Evolutionary conservation across 2,888 invertebrate genomes (phyloP).

Genomic region (Mimas tiliae): DNA sequence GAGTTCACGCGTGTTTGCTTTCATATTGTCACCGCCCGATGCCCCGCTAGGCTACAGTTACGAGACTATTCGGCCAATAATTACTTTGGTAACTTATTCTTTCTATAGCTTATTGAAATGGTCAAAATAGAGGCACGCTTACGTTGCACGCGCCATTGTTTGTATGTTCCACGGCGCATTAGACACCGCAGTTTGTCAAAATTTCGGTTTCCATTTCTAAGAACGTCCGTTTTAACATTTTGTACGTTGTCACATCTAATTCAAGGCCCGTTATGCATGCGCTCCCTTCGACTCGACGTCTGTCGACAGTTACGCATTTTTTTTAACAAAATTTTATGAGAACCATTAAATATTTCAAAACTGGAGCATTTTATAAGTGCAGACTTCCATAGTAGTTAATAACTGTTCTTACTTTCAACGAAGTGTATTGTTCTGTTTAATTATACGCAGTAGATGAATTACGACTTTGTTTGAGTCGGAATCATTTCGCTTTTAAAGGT

Average conservation of each 20-base stretch:
- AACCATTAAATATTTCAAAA: conserved; percentile 79
- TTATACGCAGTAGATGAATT: conserved; percentile 55
- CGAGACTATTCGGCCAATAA: conserved; percentile 66
- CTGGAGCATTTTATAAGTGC: conserved; percentile 77
- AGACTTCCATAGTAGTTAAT: conserved; percentile 78
- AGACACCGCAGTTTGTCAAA: conserved; percentile 81
- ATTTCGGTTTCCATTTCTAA: conserved; percentile 80
- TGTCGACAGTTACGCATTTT: conserved; percentile 74
- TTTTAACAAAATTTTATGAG: conserved; percentile 64
- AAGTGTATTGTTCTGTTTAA: conserved; percentile 56
- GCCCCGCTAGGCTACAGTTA: conserved; percentile 79
- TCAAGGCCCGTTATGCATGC: conserved; percentile 68
- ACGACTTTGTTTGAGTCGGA: conserved; percentile 51
- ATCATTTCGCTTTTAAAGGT: conserved; percentile 75
- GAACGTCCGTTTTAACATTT: conserved; percentile 64
- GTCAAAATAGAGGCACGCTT: conserved; percentile 81
- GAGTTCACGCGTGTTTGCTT: conserved; percentile 59
- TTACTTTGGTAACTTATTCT: conserved; percentile 77
- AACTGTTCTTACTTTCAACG: conserved; percentile 81
- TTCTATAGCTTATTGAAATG: conserved; percentile 70
- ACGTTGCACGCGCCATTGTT: conserved; percentile 65
- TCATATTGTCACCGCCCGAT: conserved; percentile 54
- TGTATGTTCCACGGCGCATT: conserved; percentile 55
- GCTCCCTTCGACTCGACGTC: conserved; percentile 49
- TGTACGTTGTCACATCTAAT: conserved; percentile 63